A percentile compares a stretch with the other conserved stretches of the same genome.
Evolutionary conservation across 2,888 invertebrate genomes (phyloP).

Genomic region (Deroplatys truncata): DNA sequence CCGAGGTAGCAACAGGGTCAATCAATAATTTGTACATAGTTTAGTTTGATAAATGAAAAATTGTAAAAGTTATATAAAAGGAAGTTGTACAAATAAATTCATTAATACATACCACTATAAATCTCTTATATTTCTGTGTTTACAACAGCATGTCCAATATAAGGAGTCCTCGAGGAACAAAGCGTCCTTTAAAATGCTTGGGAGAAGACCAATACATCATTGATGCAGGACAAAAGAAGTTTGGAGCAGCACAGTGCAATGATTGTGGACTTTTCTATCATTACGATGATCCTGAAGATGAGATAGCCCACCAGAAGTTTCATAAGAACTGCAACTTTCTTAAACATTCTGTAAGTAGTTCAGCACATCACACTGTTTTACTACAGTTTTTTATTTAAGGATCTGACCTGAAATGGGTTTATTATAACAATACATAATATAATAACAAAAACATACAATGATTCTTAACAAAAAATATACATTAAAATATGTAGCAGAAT

Average conservation of each 20-base stretch:
- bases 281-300: conserved; percentile 74
- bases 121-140: background rate
- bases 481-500: too few species aligned
- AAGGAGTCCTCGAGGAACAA: conserved; percentile 1
- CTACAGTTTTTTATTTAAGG: too few species aligned
- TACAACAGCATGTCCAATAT: conserved; percentile 25
- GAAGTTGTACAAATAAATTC: too few species aligned
- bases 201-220: conserved; percentile 66
- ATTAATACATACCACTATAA: too few species aligned
- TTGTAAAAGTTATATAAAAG: too few species aligned
- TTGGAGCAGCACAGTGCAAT: conserved; percentile 68
- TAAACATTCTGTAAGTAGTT: conserved; percentile 57
- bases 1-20: too few species aligned
- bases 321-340: conserved; percentile 65
- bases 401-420: too few species aligned
- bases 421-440: too few species aligned
- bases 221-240: conserved; percentile 79
- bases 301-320: conserved; percentile 67
- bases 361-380: background rate
- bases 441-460: too few species aligned
- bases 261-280: conserved; percentile 72
- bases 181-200: conserved; percentile 27
- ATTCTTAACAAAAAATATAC: too few species aligned
- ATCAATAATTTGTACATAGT: too few species aligned
- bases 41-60: too few species aligned